Base-by-base conservation (phyloP, 1,140 invertebrate species). In the Dryas iulia region DNA sequence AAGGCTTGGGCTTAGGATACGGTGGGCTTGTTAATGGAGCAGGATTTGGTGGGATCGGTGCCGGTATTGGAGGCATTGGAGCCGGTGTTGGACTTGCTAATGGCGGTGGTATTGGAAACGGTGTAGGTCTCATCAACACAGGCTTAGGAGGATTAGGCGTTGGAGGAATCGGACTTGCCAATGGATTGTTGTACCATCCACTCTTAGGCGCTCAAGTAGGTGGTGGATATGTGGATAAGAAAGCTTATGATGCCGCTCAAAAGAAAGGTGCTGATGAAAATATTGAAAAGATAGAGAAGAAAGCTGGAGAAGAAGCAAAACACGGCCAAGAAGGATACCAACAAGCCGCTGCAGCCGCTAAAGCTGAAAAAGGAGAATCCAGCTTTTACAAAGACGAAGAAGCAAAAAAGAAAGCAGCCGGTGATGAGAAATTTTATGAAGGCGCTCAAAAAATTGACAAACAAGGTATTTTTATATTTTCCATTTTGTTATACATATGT, bases 341-440 rank as follows among this genome's bases (percentile, higher is more conserved):
- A 52, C 86, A 93, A 72, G 93, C 89, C 21, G 77, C 91, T 31
- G 89, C 87, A 5, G 90, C 84, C 6, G 84, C 89, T 12, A 93
- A 92, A 68, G 92, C 89, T 65, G 86, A 86, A 62, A 93, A 94
- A 71, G 93, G 92, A 30, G 92, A 94, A 71, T 87, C 92, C 1
- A 93, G 93, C 12, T 93, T 91, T 64, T 94, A 93, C 70, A 93
- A 92, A 74, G 91, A 93, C 58, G 90, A 92, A 70, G 87, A 92
- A 70, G 93, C 92, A 1, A 93, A 90, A 63, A 94, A 93, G 68
- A 94, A 94, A 82, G 81, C 92, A 3, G 86, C 87, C 1, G 93
- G 92, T 58, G 93, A 94, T 81, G 93, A 93, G 62, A 94, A 94
- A 77, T 82, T 84, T 54, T 94, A 94, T 71, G 81, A 92, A 72